phyloP scores from a whole-genome alignment of 2,113 vertebrate species.

The Sinocyclocheilus rhinocerous region DNA sequence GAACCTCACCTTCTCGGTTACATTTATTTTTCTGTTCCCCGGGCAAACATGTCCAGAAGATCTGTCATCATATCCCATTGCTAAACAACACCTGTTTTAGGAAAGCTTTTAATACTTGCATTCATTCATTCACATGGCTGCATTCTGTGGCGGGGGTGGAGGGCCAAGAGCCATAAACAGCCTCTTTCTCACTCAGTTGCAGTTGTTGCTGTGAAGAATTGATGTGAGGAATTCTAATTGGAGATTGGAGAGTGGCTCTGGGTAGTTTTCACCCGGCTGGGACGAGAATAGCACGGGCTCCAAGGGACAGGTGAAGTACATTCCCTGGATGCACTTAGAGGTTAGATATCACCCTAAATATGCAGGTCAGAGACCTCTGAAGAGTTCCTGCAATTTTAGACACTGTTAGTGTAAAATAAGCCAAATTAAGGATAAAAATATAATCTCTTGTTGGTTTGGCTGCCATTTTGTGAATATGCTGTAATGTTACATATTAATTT shows the following conservation, averaged over 20 bases:
- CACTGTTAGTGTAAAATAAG: background rate
- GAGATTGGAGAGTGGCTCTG: constrained; percentile 67
- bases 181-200: constrained; percentile 37
- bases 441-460: background rate
- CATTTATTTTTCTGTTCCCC: constrained; percentile 11
- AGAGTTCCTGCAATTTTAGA: background rate
- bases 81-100: constrained; percentile 67
- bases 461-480: constrained; percentile 14
- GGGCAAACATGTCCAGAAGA: constrained; percentile 39
- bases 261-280: constrained; percentile 61
- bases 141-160: constrained; percentile 59
- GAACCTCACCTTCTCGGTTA: background rate
- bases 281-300: constrained; percentile 70
- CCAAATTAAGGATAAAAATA: background rate
- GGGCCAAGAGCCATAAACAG: constrained; percentile 61
- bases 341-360: constrained; percentile 34
- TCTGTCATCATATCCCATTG: constrained; percentile 51
- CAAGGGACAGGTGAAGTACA: constrained; percentile 55
- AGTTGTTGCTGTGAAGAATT: constrained; percentile 59
- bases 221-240: constrained; percentile 73
- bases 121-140: constrained; percentile 54
- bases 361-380: constrained; percentile 37
- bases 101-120: constrained; percentile 62
- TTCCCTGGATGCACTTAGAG: constrained; percentile 53
- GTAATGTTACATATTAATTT: constrained; percentile 18